Evolutionary conservation across 2,797 vertebrate species (phyloP).

Genomic region (Anas georgica): DNA sequence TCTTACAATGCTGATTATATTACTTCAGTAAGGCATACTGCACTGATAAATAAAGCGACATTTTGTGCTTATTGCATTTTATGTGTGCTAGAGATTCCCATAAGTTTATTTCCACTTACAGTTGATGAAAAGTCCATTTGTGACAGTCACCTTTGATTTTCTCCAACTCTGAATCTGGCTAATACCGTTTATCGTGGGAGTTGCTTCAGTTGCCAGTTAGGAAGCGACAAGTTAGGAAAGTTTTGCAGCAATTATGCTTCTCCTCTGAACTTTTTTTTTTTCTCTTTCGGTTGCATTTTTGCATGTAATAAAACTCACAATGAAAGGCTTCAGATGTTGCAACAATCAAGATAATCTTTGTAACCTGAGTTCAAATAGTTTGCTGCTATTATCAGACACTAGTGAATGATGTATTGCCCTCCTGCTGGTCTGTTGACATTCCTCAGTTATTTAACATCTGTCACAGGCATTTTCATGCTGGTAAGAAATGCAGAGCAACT

Average conservation of each 20-base stretch:
- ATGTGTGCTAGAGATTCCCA: neutral
- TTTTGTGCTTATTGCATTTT: neutral
- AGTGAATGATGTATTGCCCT: constrained; percentile 32
- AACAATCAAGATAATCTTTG: constrained; percentile 51
- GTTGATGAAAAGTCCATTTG: neutral
- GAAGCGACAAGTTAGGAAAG: neutral
- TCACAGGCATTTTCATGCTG: constrained; percentile 39
- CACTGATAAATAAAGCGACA: neutral
- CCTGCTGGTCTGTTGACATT: constrained; percentile 46
- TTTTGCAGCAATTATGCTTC: constrained; percentile 1
- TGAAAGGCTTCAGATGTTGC: constrained; percentile 30
- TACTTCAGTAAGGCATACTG: neutral
- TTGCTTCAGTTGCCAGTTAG: neutral
- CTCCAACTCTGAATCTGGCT: neutral
- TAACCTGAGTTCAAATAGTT: constrained; percentile 50
- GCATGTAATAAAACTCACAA: constrained; percentile 33
- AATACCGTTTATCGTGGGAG: neutral
- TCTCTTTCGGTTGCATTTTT: constrained; percentile 3
- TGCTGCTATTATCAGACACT: constrained; percentile 22
- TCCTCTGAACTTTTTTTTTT: neutral
- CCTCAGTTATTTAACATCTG: constrained; percentile 59
- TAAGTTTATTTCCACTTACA: constrained; percentile 14
- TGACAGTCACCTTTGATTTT: constrained; percentile 15
- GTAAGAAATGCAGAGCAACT: neutral
- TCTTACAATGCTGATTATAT: neutral